These are phyloP conservation scores for Synanthedon andrenaeformis DNA, from an alignment of 2,888 invertebrate species.

Conservation along the genomic window DNA sequence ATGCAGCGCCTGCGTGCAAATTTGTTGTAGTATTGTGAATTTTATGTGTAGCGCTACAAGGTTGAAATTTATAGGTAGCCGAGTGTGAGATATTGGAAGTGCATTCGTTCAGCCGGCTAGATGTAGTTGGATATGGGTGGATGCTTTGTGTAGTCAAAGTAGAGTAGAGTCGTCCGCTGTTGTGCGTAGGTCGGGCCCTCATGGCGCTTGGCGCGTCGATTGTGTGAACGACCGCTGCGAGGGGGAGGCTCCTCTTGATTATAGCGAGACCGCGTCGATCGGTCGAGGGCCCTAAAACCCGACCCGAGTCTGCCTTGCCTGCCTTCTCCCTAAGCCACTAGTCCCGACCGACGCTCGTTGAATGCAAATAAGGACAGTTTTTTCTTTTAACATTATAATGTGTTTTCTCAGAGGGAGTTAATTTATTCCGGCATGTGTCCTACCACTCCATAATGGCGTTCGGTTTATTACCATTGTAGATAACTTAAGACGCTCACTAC, in stretches of 20 bases:
- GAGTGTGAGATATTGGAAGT: constrained; percentile 25
- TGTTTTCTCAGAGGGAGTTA: constrained; percentile 19
- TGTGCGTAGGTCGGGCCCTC: constrained; percentile 56
- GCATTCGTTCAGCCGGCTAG: constrained; percentile 23
- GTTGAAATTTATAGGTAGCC: constrained; percentile 14
- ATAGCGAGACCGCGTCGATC: constrained; percentile 55
- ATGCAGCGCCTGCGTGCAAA: constrained; percentile 30
- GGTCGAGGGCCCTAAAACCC: constrained; percentile 56
- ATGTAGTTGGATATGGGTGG: constrained; percentile 40
- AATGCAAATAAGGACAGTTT: constrained; percentile 48
- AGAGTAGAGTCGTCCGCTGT: constrained; percentile 19
- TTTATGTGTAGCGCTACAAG: constrained; percentile 14
- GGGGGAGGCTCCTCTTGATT: constrained; percentile 58
- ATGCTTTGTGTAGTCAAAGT: constrained; percentile 58
- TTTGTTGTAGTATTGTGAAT: constrained; percentile 6
- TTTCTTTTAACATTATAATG: constrained; percentile 28
- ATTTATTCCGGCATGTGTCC: constrained; percentile 22
- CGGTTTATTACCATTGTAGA: constrained; percentile 1
- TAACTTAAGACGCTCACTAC: constrained; percentile 9
- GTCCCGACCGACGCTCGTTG: constrained; percentile 19
- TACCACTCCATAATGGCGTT: constrained; percentile 7
- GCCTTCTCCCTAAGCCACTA: constrained; percentile 8
- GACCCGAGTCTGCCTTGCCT: constrained; percentile 23
- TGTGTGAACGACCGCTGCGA: constrained; percentile 64
- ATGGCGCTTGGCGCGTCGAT: constrained; percentile 45